Base-by-base conservation (phyloP, 2,888 invertebrate species). In the Microctonus hyperodae region DNA sequence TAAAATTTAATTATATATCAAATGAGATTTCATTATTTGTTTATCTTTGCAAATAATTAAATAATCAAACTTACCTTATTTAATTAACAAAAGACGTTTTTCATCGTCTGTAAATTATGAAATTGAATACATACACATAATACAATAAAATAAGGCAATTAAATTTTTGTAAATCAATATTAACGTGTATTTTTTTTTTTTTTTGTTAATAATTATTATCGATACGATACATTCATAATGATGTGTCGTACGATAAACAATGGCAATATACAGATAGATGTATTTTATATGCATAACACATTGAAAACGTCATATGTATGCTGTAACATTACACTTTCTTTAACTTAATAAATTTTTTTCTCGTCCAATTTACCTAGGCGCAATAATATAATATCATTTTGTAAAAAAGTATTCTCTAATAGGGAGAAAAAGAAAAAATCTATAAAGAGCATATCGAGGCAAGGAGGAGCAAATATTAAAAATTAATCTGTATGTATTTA, bases 211-310 rank as follows among this genome's bases (percentile, higher is more conserved):
- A 79, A 80, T 80, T 76, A 78, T 78, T 76, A 77, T 77, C 76
- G 76, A 73, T 69, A 70, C 72, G 67, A 61, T 56, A 70, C 72
- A 67, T 69, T 69, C 53, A 66, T 33, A 73, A 72, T 74, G 72
- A 75, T 72, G 70, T 72, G 72, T 71, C 69, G 72, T 62, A 71
- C 75, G 75, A 78, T 76, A 28, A 28, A n/a, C n/a, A 75, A 77
- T 75, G 74, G 76, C 76, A 78, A 77, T 76, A 74, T 79, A 80
- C 79, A 79, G 77, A 74, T 79, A 78, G 73, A 77, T 69, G 73
- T 76, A 77, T 74, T 72, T 79, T 77, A 76, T 69, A 81, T 80
- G 81, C 81, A 74, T 79, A 75, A 81, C 80, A 81, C 81, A 76
- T 76, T 77, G 78, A 80, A 80, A 67, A 71, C 79, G 80, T 77